These are phyloP conservation scores for Nymphicus hollandicus DNA, from an alignment of 2,113 vertebrate species.

Conservation along the genomic window DNA sequence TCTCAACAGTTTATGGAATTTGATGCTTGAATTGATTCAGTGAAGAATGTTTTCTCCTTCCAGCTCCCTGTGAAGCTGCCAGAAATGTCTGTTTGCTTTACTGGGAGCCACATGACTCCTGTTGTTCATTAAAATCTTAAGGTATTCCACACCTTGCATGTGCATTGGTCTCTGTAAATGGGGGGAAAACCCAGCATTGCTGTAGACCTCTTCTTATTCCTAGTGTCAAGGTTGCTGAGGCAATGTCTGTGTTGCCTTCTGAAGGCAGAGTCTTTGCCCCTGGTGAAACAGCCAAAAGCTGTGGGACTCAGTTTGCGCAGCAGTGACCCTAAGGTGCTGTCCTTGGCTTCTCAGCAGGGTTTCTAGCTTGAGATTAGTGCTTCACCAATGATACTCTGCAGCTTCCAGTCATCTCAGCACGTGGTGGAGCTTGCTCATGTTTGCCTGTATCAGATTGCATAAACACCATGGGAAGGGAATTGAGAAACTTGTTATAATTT, in stretches of 20 bases:
- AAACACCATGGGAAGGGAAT: not conserved
- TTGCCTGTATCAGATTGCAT: not conserved
- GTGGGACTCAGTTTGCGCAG: not conserved
- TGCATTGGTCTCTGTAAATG: not conserved
- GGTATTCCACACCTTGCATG: not conserved
- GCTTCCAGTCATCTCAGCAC: not conserved
- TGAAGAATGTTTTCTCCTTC: not conserved
- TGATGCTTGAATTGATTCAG: not conserved
- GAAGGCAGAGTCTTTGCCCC: not conserved
- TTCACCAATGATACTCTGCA: not conserved
- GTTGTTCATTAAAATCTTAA: not conserved
- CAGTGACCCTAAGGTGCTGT: not conserved
- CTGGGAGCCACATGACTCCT: not conserved
- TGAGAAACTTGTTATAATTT: not conserved
- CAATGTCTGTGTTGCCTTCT: not conserved
- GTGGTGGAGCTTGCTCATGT: not conserved
- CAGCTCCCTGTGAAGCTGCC: not conserved
- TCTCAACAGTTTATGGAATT: not conserved
- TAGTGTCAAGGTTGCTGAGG: not conserved
- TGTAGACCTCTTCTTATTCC: not conserved
- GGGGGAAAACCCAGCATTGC: not conserved
- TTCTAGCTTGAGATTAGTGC: not conserved
- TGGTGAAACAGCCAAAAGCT: not conserved
- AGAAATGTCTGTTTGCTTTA: not conserved
- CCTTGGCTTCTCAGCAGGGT: not conserved